Conservation (phyloP, 1,140 invertebrate species). For the Oryctes rhinoceros region DNA sequence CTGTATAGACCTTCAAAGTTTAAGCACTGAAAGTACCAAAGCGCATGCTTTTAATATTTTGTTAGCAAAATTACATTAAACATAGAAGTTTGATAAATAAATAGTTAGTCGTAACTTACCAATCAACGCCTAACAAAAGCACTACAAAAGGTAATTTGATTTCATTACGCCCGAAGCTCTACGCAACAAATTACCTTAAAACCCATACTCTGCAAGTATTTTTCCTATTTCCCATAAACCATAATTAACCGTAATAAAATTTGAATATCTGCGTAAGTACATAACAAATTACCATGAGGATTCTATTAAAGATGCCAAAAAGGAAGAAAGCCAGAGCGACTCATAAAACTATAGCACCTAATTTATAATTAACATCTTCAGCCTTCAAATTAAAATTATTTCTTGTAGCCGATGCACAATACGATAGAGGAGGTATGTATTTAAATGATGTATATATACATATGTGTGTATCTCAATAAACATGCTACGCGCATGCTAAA, state of each 20-base stretch:
- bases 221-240: slow-evolving; percentile 41
- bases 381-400: not conserved
- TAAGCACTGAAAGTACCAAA: too few relatives aligned
- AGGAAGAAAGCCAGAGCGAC: not conserved
- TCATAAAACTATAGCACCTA: not conserved
- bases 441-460: not conserved
- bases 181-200: too few relatives aligned
- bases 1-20: too few relatives aligned
- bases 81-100: too few relatives aligned
- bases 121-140: too few relatives aligned
- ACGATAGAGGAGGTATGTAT: not conserved
- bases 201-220: not conserved
- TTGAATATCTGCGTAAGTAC: not conserved
- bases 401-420: not conserved
- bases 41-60: too few relatives aligned
- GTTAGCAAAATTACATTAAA: too few relatives aligned
- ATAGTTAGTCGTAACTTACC: too few relatives aligned
- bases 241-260: slow-evolving; percentile 38
- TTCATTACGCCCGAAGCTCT: too few relatives aligned
- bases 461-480: not conserved
- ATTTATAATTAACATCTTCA: not conserved
- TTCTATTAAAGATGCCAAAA: not conserved
- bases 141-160: too few relatives aligned
- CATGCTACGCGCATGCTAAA: not conserved
- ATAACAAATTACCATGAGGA: not conserved